Evolutionary conservation across 2,888 invertebrate genomes (phyloP).

Genomic region (Cheilosia vulpina): DNA sequence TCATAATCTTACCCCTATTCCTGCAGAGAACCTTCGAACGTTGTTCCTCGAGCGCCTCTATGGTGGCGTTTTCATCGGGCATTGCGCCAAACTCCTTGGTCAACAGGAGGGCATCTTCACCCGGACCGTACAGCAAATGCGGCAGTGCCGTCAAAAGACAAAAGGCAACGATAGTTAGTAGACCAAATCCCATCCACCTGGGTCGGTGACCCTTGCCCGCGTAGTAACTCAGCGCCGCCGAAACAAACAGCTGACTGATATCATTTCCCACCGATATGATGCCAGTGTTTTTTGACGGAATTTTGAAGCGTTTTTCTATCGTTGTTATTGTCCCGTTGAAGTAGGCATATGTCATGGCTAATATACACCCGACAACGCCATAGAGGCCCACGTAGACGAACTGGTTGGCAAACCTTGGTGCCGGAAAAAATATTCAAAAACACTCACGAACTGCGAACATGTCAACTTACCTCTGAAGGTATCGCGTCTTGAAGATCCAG

Average conservation of each 20-base stretch:
- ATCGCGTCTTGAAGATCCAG: slow-evolving; percentile 85
- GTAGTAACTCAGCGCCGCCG: slow-evolving; percentile 88
- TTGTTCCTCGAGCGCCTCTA: slow-evolving; percentile 84
- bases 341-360: slow-evolving; percentile 88
- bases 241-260: slow-evolving; percentile 88
- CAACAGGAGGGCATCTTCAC: slow-evolving; percentile 86
- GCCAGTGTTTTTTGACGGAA: slow-evolving; percentile 89
- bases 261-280: slow-evolving; percentile 90
- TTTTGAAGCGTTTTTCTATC: slow-evolving; percentile 89
- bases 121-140: slow-evolving; percentile 88
- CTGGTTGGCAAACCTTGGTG: slow-evolving; percentile 83
- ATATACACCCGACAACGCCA: slow-evolving; percentile 88
- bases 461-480: slow-evolving; percentile 85
- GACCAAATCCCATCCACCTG: slow-evolving; percentile 88
- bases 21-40: slow-evolving; percentile 86
- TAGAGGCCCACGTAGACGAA: slow-evolving; percentile 85
- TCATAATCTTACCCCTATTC: slow-evolving; percentile 78
- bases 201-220: slow-evolving; percentile 89
- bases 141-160: slow-evolving; percentile 88
- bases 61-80: slow-evolving; percentile 83
- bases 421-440: slow-evolving; percentile 1
- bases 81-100: slow-evolving; percentile 86
- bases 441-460: not conserved
- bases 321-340: slow-evolving; percentile 90
- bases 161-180: slow-evolving; percentile 86